A percentile compares a stretch with the other conserved stretches of the same genome.
These are phyloP conservation scores for human (Homo sapiens) DNA, from an alignment of 2,113 vertebrate genomes.

Conservation along the genomic window GRCh38 chrX:66636501-66637000, in stretches of 20 bases:
- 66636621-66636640: neutral
- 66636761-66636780: neutral
- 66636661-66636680: neutral
- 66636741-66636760: constrained; percentile 5
- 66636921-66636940: neutral
- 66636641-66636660: neutral
- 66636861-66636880: neutral
- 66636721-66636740: neutral
- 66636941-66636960: neutral
- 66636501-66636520: neutral
- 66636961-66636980: neutral
- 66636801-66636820: neutral
- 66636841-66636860: neutral
- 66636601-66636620: neutral
- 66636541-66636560: neutral
- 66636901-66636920: neutral
- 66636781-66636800: neutral
- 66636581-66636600: neutral
- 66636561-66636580: neutral
- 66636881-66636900: neutral
- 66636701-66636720: neutral
- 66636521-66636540: neutral
- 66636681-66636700: constrained; percentile 35
- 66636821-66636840: neutral
- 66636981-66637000: neutral